These are phyloP conservation scores for Macrotis lagotis DNA, from an alignment of 2,113 vertebrate species.

Conservation along the genomic window DNA sequence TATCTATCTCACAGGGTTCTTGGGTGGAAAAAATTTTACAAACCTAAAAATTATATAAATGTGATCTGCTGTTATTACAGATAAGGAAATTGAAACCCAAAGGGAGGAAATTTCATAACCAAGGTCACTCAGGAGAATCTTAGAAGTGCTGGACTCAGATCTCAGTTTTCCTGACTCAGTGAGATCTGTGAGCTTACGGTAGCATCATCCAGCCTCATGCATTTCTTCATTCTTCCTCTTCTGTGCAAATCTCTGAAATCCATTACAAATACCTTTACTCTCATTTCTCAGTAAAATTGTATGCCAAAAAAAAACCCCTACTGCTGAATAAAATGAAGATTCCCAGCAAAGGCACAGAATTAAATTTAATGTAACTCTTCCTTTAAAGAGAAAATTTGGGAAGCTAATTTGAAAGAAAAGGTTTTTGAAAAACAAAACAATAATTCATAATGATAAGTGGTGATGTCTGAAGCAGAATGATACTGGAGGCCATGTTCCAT, in stretches of 20 bases:
- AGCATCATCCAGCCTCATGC: background rate
- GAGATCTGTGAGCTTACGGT: background rate
- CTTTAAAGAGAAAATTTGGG: slow-evolving; percentile 35
- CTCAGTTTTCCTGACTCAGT: background rate
- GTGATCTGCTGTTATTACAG: background rate
- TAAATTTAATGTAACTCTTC: slow-evolving; percentile 4
- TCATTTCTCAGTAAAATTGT: background rate
- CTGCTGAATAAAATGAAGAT: background rate
- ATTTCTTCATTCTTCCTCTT: background rate
- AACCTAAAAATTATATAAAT: background rate
- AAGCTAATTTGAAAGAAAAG: slow-evolving; percentile 19
- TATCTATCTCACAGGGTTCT: background rate
- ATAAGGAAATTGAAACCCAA: background rate
- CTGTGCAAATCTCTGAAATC: background rate
- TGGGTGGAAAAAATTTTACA: background rate
- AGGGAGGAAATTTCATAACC: background rate
- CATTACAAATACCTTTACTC: background rate
- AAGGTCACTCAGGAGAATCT: background rate
- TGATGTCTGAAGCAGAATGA: slow-evolving; percentile 36
- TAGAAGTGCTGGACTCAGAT: background rate
- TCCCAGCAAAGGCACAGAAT: background rate
- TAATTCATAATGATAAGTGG: slow-evolving; percentile 33
- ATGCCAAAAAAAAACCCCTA: background rate
- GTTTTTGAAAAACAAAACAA: slow-evolving; percentile 59
- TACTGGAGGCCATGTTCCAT: slow-evolving; percentile 55